These are phyloP conservation scores for Temnothorax nylanderi DNA, from an alignment of 1,140 invertebrate species.

Conservation along the genomic window DNA sequence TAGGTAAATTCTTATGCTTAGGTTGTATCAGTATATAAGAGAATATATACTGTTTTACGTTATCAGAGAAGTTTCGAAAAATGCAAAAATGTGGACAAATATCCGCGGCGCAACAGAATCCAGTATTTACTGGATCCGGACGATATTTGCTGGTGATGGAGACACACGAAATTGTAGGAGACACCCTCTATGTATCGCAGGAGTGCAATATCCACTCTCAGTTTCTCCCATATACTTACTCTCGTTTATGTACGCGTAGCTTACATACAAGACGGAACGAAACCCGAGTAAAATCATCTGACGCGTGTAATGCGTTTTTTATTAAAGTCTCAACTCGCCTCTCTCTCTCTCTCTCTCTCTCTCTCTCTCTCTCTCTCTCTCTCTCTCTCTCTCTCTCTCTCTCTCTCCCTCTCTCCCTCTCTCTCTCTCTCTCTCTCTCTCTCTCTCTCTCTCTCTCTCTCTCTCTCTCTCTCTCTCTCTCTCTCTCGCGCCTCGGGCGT, in stretches of 20 bases:
- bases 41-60: not conserved
- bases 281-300: slow-evolving; percentile 79
- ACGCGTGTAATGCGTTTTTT: slow-evolving; percentile 83
- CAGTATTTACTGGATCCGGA: slow-evolving; percentile 67
- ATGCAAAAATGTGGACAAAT: slow-evolving; percentile 59
- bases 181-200: slow-evolving; percentile 68
- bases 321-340: slow-evolving; percentile 75
- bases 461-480: not conserved
- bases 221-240: slow-evolving; percentile 55
- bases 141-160: slow-evolving; percentile 69
- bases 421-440: slow-evolving; percentile 2
- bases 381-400: not conserved
- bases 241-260: slow-evolving; percentile 69
- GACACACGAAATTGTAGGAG: slow-evolving; percentile 72
- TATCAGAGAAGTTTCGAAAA: slow-evolving; percentile 32
- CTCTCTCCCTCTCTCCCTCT: not conserved
- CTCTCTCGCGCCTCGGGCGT: slow-evolving; percentile 23
- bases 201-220: slow-evolving; percentile 68
- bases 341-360: not conserved
- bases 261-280: slow-evolving; percentile 76
- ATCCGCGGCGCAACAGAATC: slow-evolving; percentile 54
- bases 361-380: not conserved
- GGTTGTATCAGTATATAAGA: not conserved
- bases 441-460: not conserved
- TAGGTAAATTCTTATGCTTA: not conserved